These are phyloP conservation scores for Dendrocincla tyrannina DNA, from an alignment of 2,797 vertebrate genomes.

Conservation along the genomic window DNA sequence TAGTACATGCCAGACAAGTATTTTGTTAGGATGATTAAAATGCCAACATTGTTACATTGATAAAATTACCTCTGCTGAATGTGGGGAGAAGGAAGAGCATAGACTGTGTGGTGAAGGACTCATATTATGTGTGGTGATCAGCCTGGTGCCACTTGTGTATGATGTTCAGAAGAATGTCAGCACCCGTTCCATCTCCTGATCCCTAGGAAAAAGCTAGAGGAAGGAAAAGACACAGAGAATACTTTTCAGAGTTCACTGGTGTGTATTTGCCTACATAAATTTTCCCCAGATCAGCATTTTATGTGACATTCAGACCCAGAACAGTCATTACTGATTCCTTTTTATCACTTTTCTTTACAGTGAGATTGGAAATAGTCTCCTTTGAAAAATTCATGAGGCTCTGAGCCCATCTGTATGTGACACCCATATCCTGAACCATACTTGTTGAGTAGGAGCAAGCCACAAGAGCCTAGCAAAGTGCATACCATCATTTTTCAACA, in stretches of 20 bases:
- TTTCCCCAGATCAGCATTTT: not conserved
- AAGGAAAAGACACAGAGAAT: not conserved
- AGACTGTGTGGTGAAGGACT: not conserved
- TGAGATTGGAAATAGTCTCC: not conserved
- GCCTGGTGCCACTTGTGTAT: not conserved
- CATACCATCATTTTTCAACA: not conserved
- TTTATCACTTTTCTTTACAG: not conserved
- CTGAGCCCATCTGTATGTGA: not conserved
- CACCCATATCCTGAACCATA: not conserved
- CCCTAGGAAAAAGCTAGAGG: not conserved
- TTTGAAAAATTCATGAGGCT: not conserved
- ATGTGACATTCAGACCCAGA: not conserved
- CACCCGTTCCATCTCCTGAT: not conserved
- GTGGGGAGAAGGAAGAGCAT: not conserved
- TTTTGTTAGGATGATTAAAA: not conserved
- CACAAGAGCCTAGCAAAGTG: not conserved
- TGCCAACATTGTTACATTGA: not conserved
- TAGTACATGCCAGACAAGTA: not conserved
- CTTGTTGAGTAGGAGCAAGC: not conserved
- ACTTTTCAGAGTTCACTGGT: not conserved
- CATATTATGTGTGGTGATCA: not conserved
- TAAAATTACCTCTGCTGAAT: not conserved
- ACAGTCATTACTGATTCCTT: not conserved
- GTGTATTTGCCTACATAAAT: fast-evolving
- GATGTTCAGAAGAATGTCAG: not conserved